These are phyloP conservation scores for Sebastes fasciatus DNA, from an alignment of 2,113 vertebrate species.

Conservation along the genomic window DNA sequence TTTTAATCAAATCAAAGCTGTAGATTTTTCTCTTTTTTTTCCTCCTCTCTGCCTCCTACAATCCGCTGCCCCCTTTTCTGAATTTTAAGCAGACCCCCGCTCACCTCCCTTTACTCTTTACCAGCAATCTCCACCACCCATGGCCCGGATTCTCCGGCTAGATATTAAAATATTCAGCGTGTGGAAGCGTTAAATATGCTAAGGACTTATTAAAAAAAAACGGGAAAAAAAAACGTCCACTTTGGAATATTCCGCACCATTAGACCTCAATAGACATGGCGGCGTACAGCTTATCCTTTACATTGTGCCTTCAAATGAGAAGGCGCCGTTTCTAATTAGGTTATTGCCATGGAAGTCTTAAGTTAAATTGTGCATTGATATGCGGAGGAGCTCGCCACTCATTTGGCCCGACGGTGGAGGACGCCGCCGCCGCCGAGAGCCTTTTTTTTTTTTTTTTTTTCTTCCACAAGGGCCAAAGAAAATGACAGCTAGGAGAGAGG, in stretches of 20 bases:
- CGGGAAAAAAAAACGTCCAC: constrained; percentile 39
- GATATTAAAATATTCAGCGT: constrained; percentile 69
- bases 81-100: constrained; percentile 72
- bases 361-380: constrained; percentile 81
- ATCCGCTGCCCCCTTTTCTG: constrained; percentile 54
- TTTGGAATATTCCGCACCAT: constrained; percentile 64
- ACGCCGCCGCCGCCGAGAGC: constrained; percentile 25
- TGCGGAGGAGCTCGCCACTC: constrained; percentile 62
- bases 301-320: constrained; percentile 77
- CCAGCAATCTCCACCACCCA: constrained; percentile 60
- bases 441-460: constrained; percentile 44
- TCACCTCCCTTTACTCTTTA: constrained; percentile 66
- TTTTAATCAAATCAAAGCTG: constrained; percentile 79
- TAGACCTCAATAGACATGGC: constrained; percentile 62
- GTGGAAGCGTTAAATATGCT: constrained; percentile 81
- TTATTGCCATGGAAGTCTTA: constrained; percentile 74
- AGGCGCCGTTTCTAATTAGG: constrained; percentile 77
- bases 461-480: constrained; percentile 30
- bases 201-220: constrained; percentile 74
- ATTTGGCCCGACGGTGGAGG: constrained; percentile 55
- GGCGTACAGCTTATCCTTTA: constrained; percentile 69
- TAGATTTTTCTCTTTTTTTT: constrained; percentile 18
- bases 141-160: constrained; percentile 55
- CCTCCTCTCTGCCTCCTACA: constrained; percentile 20
- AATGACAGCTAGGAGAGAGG: constrained; percentile 57